Conservation (phyloP, 2,888 invertebrate genomes). For the Oligia strigilis region DNA sequence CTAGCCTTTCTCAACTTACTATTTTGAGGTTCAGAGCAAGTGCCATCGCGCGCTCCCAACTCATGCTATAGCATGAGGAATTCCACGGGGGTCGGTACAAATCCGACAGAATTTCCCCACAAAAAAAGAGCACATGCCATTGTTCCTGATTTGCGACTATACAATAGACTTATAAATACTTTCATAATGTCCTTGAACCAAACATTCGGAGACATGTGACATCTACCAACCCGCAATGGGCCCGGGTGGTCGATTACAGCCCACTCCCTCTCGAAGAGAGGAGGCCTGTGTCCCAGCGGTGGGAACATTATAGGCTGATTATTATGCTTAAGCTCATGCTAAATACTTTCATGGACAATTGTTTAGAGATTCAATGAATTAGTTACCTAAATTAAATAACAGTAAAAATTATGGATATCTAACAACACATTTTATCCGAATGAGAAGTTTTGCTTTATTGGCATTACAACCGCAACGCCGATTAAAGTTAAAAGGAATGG, state of each 20-base stretch:
- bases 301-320: background rate
- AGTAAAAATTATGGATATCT: background rate
- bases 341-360: background rate
- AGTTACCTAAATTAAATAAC: background rate
- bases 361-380: background rate
- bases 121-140: background rate
- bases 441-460: background rate
- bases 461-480: background rate
- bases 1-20: background rate
- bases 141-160: background rate
- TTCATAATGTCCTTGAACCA: too few species aligned
- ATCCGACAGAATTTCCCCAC: too few species aligned
- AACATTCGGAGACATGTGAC: too few species aligned
- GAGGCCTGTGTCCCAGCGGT: background rate
- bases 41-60: background rate
- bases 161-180: background rate
- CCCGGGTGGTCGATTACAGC: too few species aligned
- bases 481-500: constrained; percentile 4
- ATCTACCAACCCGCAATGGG: too few species aligned
- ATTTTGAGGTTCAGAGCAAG: background rate
- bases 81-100: too few species aligned
- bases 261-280: too few species aligned
- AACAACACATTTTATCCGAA: background rate
- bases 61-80: background rate
- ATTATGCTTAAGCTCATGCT: background rate